Evolutionary conservation across 2,797 vertebrate species (phyloP).

Genomic region (Enteromius mattozi): DNA sequence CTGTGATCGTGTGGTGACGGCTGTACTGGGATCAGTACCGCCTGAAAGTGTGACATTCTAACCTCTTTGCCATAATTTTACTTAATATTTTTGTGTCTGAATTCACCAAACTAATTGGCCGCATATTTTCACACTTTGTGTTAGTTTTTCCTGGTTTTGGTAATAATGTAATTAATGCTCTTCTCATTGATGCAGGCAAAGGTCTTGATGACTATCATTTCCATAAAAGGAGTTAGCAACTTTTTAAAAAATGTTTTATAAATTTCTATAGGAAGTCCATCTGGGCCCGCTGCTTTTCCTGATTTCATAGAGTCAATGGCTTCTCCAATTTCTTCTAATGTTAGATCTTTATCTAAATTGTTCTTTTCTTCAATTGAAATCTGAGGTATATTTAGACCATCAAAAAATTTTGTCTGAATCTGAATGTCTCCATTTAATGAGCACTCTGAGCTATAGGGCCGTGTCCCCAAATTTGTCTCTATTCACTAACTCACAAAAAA

Average conservation of each 20-base stretch:
- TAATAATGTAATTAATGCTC: background rate
- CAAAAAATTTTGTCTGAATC: constrained; percentile 1
- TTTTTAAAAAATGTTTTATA: constrained; percentile 14
- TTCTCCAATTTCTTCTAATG: constrained; percentile 15
- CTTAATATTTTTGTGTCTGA: background rate
- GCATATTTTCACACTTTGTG: constrained; percentile 17
- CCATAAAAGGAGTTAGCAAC: background rate
- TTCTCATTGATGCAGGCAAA: background rate
- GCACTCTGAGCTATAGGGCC: constrained; percentile 13
- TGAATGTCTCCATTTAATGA: constrained; percentile 1
- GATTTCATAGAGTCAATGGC: constrained; percentile 20
- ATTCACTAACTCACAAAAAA: background rate
- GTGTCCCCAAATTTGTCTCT: background rate
- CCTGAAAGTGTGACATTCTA: too few relatives aligned
- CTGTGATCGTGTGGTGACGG: too few relatives aligned
- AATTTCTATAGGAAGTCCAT: constrained; percentile 26
- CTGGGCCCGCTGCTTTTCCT: constrained; percentile 14
- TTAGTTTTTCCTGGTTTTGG: constrained; percentile 39
- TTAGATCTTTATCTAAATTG: constrained; percentile 7
- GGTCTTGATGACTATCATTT: background rate
- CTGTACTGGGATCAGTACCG: too few relatives aligned
- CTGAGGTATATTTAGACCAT: constrained; percentile 4
- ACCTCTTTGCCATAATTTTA: background rate
- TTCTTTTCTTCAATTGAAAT: constrained; percentile 3
- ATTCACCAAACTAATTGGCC: background rate